Conservation (phyloP, 2,113 vertebrate genomes). For the Cyprinus carpio region DNA sequence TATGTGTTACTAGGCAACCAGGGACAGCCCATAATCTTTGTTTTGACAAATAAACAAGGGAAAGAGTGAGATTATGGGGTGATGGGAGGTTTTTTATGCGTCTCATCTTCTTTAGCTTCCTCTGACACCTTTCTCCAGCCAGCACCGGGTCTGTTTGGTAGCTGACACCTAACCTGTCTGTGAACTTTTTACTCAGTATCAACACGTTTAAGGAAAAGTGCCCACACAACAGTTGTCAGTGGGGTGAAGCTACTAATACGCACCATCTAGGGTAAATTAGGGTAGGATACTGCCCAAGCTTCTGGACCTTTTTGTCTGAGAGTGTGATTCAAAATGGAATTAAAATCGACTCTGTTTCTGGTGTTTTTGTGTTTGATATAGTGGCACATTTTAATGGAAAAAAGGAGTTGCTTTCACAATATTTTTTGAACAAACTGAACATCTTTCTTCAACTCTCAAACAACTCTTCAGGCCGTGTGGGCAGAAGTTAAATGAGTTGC, state of each 20-base stretch:
- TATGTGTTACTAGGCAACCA: conserved; percentile 36
- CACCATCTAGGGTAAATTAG: not conserved
- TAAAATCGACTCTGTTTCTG: not conserved
- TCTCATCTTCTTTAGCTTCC: not conserved
- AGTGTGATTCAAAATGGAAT: not conserved
- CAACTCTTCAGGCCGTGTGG: not conserved
- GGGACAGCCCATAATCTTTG: conserved; percentile 39
- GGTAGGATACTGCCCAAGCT: not conserved
- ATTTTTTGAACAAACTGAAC: not conserved
- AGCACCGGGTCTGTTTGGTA: no score
- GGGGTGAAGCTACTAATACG: no score
- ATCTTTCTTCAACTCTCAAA: not conserved
- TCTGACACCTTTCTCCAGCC: not conserved
- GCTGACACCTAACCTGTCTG: not conserved
- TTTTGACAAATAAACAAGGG: conserved; percentile 24
- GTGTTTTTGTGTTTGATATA: not conserved
- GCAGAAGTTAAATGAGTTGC: not conserved
- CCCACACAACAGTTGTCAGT: not conserved
- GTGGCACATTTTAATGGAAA: not conserved
- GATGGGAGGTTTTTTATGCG: not conserved
- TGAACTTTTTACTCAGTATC: not conserved
- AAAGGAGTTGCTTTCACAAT: not conserved
- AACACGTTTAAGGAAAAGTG: not conserved
- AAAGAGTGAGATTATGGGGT: not conserved
- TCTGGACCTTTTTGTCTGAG: not conserved